Conservation (phyloP, 2,113 vertebrate species). For the Malurus cyaneus region DNA sequence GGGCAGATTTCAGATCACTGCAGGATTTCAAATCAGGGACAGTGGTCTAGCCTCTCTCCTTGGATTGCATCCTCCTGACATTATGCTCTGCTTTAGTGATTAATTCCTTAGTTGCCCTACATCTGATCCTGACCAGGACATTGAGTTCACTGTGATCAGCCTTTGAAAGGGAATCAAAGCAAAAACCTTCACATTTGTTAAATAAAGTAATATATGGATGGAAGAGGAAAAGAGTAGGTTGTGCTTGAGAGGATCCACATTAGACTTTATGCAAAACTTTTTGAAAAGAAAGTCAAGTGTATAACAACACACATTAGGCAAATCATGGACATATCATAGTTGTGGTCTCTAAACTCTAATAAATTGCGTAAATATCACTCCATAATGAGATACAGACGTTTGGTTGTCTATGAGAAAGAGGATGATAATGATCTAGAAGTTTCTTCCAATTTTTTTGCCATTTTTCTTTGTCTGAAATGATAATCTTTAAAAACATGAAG, state of each 20-base stretch:
- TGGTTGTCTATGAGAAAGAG: background rate
- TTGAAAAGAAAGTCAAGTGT: background rate
- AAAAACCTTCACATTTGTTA: background rate
- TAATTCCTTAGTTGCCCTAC: background rate
- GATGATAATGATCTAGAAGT: background rate
- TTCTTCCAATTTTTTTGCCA: background rate
- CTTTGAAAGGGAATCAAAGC: background rate
- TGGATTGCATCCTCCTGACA: background rate
- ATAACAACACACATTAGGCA: background rate
- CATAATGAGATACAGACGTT: background rate
- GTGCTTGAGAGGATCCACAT: background rate
- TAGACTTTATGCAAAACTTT: background rate
- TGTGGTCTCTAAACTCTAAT: background rate
- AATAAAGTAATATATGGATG: background rate
- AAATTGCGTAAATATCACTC: background rate
- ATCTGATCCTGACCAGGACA: background rate
- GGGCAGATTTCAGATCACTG: background rate
- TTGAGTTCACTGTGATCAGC: fast-evolving
- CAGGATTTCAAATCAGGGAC: background rate
- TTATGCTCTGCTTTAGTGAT: background rate
- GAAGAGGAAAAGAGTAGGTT: background rate
- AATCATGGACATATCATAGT: background rate
- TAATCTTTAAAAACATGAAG: background rate
- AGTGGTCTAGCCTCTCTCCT: background rate
- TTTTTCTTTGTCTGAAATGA: background rate